phyloP scores from a whole-genome alignment of 2,888 invertebrate genomes.

The Dione vanillae region DNA sequence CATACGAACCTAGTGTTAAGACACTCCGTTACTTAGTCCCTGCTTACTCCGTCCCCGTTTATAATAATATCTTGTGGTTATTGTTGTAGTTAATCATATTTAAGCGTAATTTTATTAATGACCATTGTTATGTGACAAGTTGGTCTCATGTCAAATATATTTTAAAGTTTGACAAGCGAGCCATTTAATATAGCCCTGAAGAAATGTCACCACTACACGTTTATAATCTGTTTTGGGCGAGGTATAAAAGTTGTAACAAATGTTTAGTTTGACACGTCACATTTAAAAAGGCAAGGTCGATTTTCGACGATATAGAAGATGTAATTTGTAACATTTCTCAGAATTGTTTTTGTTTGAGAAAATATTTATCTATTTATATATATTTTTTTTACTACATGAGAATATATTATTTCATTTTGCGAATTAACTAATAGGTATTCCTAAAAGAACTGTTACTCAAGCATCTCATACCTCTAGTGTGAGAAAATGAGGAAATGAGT shows the following conservation, averaged over 20 bases:
- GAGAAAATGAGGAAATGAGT: too few species aligned
- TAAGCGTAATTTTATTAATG: not conserved
- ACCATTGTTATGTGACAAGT: constrained; percentile 35
- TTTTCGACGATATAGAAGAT: constrained; percentile 32
- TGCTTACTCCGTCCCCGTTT: too few species aligned
- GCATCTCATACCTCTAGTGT: too few species aligned
- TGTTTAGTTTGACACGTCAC: constrained; percentile 46
- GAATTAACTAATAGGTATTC: too few species aligned
- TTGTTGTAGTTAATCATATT: too few species aligned
- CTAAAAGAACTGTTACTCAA: too few species aligned
- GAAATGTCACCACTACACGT: constrained; percentile 2
- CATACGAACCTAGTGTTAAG: too few species aligned
- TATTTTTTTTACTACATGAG: not conserved
- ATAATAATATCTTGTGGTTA: too few species aligned
- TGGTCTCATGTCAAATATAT: constrained; percentile 51
- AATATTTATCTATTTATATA: not conserved
- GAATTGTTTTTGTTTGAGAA: constrained; percentile 7
- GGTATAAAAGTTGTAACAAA: constrained; percentile 13
- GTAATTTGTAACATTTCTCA: constrained; percentile 7
- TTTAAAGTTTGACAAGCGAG: constrained; percentile 54
- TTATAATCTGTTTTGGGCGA: constrained; percentile 20
- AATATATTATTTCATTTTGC: too few species aligned
- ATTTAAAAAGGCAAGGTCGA: constrained; percentile 50
- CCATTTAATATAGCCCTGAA: constrained; percentile 38
- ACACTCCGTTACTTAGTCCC: too few species aligned